phyloP scores from a whole-genome alignment of 1,140 invertebrate genomes.

The Drosophila nikananu region DNA sequence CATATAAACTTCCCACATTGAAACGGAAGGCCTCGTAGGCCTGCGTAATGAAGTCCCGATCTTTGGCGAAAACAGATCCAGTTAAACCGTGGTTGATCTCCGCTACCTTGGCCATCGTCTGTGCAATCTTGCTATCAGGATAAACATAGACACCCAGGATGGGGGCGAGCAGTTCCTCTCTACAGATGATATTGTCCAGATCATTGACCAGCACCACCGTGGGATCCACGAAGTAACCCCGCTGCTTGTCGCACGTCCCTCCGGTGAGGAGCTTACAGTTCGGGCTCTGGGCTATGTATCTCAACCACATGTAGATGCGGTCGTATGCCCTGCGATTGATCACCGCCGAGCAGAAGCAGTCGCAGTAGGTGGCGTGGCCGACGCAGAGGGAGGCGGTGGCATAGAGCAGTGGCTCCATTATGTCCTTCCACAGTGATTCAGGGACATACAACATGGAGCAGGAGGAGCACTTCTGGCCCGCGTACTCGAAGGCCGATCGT shows the following conservation, averaged over 20 bases:
- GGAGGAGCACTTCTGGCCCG: constrained; percentile 99
- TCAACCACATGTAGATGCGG: constrained; percentile 94
- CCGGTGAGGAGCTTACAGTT: constrained; percentile 94
- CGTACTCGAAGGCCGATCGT: constrained; percentile 96
- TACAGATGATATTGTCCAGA: constrained; percentile 95
- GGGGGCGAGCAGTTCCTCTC: constrained; percentile 98
- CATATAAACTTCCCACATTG: constrained; percentile 98
- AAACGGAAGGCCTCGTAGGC: constrained; percentile 92
- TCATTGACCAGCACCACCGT: constrained; percentile 95
- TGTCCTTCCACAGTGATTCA: constrained; percentile 91
- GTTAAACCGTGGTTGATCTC: constrained; percentile 96
- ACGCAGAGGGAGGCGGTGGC: constrained; percentile 88
- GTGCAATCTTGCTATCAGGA: constrained; percentile 90
- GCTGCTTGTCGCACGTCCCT: constrained; percentile 93
- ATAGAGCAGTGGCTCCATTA: constrained; percentile 79
- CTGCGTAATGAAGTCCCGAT: constrained; percentile 91
- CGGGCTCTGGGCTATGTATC: constrained; percentile 92
- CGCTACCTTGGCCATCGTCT: constrained; percentile 88
- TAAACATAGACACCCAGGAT: constrained; percentile 97
- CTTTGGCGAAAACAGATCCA: constrained; percentile 96
- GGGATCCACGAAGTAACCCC: constrained; percentile 98
- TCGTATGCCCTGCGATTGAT: constrained; percentile 97
- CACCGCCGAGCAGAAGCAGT: constrained; percentile 96
- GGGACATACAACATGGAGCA: constrained; percentile 98
- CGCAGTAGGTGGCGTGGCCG: constrained; percentile 93